Base-by-base conservation (phyloP, 1,140 invertebrate genomes). In the Musca domestica region DNA sequence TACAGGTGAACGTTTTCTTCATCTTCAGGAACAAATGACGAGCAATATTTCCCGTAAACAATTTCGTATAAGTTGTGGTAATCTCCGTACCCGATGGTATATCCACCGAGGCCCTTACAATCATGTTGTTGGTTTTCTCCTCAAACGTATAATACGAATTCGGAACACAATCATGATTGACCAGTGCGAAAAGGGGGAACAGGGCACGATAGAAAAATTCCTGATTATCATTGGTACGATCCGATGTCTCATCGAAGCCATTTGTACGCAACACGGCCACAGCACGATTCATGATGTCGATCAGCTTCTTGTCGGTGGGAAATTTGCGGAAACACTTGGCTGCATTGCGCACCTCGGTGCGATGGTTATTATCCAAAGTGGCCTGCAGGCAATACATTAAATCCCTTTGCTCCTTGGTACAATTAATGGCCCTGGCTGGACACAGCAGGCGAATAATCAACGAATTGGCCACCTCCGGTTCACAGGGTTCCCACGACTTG, bases 1-100 rank as follows among this genome's bases (percentile, higher is more conserved):
- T 82, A 77, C 92, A 94, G 30, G 84, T 82, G 77, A 94, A 94
- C 71, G 89, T 86, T 85, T 93, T 94, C 25, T 90, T 91, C 70
- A 85, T 84, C 65, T 82, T 84, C 20, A 94, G 83, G 75, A 90
- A 87, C 20, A 87, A 82, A 49, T 89, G 82, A 68, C 92, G 82
- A 1, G 87, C 84, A 1, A 84, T 82, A 7, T 91, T 93, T 27
- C 89, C 88, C 87, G 90, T 92, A 15, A 93, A 82, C 20, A 91
- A 73, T 64, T 89, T 87, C 5, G 90, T 87, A 72, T 94, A 94
- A 52, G 88, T 88, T 51, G 89, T 90, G 47, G 88, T 89, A 23
- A 94, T 86, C 81, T 92, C 90, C 20, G 87, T 82, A 19, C 89
- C 90, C 69, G 85, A 83, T 47, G 78, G 73, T 54, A 94, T 93